phyloP scores from a whole-genome alignment of 2,888 invertebrate genomes.

The Lycia hirtaria region DNA sequence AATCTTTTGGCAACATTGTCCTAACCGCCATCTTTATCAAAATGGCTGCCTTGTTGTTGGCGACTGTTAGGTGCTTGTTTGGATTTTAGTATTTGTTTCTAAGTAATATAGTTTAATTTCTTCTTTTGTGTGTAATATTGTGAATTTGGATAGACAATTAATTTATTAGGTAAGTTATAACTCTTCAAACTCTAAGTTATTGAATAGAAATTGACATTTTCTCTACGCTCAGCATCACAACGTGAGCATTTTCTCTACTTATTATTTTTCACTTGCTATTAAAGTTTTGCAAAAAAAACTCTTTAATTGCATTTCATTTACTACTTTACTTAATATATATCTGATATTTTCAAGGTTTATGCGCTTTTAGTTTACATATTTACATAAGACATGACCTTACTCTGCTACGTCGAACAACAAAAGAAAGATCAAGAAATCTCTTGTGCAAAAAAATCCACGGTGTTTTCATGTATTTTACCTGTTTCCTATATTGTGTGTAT shows the following conservation, averaged over 20 bases:
- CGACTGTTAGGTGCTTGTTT: constrained; percentile 82
- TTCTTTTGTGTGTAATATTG: constrained; percentile 55
- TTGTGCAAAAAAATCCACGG: constrained; percentile 48
- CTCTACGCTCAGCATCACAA: constrained; percentile 62
- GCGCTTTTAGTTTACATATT: constrained; percentile 41
- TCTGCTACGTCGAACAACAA: constrained; percentile 55
- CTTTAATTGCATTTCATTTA: not conserved
- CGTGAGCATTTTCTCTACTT: constrained; percentile 66
- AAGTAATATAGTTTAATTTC: constrained; percentile 67
- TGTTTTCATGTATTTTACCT: constrained; percentile 44
- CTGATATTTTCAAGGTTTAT: constrained; percentile 13
- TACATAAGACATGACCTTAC: constrained; percentile 65
- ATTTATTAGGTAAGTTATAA: constrained; percentile 63
- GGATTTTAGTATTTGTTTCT: constrained; percentile 77
- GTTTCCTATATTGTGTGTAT: constrained; percentile 14
- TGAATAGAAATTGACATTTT: constrained; percentile 39
- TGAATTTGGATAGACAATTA: constrained; percentile 53
- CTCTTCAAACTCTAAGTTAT: constrained; percentile 11
- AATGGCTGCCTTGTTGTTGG: constrained; percentile 84
- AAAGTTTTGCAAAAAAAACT: constrained; percentile 29
- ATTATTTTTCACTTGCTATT: constrained; percentile 23
- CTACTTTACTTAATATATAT: not conserved
- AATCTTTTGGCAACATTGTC: constrained; percentile 26
- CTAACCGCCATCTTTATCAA: constrained; percentile 71
- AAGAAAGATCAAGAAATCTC: constrained; percentile 54